Conservation (phyloP, 2,888 invertebrate species). For the Drosophila algonquin region DNA sequence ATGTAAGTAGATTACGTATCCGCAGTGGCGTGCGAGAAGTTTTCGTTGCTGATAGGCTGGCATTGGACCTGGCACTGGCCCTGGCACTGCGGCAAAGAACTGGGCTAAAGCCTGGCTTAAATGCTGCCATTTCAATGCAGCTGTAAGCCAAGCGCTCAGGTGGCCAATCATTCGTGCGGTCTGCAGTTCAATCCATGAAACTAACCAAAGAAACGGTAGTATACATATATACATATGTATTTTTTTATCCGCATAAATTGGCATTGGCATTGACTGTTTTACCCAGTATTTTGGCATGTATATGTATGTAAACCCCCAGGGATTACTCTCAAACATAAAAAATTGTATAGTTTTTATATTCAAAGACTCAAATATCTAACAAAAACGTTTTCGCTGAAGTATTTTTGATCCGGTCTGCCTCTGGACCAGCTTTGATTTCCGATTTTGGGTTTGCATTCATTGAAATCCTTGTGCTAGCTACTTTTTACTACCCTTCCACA, state of each 20-base stretch:
- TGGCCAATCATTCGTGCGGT: conserved; percentile 20
- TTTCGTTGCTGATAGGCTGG: conserved; percentile 21
- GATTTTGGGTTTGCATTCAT: neutral
- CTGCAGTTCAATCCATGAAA: conserved; percentile 32
- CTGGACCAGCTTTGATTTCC: neutral
- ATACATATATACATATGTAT: neutral
- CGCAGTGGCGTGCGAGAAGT: conserved; percentile 43
- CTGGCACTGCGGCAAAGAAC: conserved; percentile 26
- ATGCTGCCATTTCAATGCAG: conserved; percentile 31
- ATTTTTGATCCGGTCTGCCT: neutral
- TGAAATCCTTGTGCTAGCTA: neutral
- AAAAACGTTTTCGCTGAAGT: neutral
- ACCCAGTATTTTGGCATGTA: neutral
- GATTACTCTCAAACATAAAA: conserved; percentile 3
- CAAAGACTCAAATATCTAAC: neutral
- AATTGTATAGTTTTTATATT: neutral
- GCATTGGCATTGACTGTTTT: neutral
- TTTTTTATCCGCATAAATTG: conserved; percentile 31
- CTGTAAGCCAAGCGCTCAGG: conserved; percentile 21
- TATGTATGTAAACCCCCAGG: neutral
- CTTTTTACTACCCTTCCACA: too few relatives aligned
- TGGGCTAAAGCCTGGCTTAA: conserved; percentile 34
- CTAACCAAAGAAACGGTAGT: conserved; percentile 14
- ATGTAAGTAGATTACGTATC: conserved; percentile 53
- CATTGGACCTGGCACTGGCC: neutral